Evolutionary conservation across 1,140 invertebrate genomes (phyloP), one percentile per base, ranked within the genome.

Genomic region (Brachionus rotundiformis): DNA sequence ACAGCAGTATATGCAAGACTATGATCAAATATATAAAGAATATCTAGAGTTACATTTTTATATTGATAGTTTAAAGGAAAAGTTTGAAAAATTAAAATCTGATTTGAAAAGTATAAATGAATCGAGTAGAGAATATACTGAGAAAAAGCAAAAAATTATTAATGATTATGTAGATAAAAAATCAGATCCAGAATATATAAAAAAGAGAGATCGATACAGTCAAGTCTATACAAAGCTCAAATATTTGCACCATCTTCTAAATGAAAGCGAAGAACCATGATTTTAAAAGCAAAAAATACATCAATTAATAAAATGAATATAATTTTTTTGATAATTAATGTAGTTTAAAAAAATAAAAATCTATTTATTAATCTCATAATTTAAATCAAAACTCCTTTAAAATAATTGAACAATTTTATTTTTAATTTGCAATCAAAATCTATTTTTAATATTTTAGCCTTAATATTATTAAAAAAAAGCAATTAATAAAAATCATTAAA

Each of bases 161-260:
- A 33, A 23, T 25, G 76, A 79, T 54, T 79, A 79, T 59, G 8
- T 54, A 16, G 31, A 59, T 19, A 59, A 36, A 33, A 79, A 59
- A 7, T 27, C 8, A 8, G 39, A 63, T 59, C 29, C 27, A 10
- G 76, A 79, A 3, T 79, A 79, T 63, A 8, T 25, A 39, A 39
- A 41, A 36, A 79, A 79, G 36, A 79, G 59, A 79, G 76, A 79
- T 27, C 44, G 47, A 33, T 79, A 79, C 27, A 79, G 19, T 59
- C 59, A 59, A 59, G 8, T 79, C 19, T 79, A 79, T 41, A 63
- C 47, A 11, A 79, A 54, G 19, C 19, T 79, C 3, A 41, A 79
- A 39, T 63, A 59, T 79, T 59, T 79, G 31, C n/a, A 63, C 31
- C 19, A 79, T 19, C 4, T 79, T 19, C 29, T 59, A 0, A 54